Evolutionary conservation across 2,888 invertebrate species (phyloP).

Genomic region (Hirudinaria manillensis): DNA sequence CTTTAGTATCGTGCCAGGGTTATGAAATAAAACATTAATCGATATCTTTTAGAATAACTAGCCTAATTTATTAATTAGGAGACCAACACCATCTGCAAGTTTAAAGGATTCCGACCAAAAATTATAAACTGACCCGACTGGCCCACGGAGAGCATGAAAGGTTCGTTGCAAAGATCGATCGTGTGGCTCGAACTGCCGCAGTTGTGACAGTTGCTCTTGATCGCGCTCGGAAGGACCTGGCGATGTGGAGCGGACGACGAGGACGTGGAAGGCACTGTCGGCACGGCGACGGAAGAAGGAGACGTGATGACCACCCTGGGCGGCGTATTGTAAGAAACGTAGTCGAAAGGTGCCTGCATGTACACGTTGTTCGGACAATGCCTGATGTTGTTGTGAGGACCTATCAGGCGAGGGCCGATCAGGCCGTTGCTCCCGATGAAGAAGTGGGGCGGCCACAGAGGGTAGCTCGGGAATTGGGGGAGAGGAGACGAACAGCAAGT

Average conservation of each 20-base stretch:
- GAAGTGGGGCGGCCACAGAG: neutral
- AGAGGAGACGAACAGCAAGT: neutral
- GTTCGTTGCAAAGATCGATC: constrained; percentile 5
- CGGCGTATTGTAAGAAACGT: neutral
- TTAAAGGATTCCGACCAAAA: neutral
- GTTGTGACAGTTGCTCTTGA: constrained; percentile 1
- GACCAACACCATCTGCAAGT: neutral
- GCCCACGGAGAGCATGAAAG: constrained; percentile 24
- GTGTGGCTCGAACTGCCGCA: constrained; percentile 13
- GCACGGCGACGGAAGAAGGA: neutral
- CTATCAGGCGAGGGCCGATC: constrained; percentile 1
- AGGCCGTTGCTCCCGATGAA: neutral
- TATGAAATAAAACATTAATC: neutral
- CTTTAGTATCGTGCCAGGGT: too few species aligned
- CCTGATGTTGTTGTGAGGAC: neutral
- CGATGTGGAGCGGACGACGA: neutral
- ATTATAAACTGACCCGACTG: constrained; percentile 12
- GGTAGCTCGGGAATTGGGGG: neutral
- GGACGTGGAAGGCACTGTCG: neutral
- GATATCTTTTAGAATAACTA: neutral
- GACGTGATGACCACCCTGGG: neutral
- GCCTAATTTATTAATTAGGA: too few species aligned
- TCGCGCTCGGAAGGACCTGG: neutral
- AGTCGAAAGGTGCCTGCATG: neutral
- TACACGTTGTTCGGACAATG: neutral